Evolutionary conservation across 2,888 invertebrate species (phyloP).

Genomic region (Sarcophaga caerulescens): DNA sequence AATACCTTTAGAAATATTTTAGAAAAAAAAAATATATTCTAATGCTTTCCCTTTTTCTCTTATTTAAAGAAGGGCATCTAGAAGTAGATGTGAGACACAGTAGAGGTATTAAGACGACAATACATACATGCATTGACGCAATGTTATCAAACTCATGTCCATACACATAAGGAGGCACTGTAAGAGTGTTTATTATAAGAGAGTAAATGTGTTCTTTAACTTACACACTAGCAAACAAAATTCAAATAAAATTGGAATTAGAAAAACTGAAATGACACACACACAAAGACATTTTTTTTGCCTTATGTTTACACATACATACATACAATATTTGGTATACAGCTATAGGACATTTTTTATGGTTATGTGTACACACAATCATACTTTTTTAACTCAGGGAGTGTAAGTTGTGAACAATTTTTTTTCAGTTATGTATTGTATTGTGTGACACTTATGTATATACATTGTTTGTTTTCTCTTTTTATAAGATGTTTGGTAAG

Average conservation of each 20-base stretch:
- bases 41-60: constrained; percentile 68
- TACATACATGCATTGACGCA: not conserved
- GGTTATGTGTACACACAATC: not conserved
- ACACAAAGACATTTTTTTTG: not conserved
- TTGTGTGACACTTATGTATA: constrained; percentile 70
- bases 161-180: constrained; percentile 24
- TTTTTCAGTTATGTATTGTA: constrained; percentile 42
- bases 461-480: constrained; percentile 12
- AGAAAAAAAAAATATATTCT: constrained; percentile 44
- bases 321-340: constrained; percentile 4
- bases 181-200: not conserved
- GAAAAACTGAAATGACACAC: constrained; percentile 31
- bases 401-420: not conserved
- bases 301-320: not conserved
- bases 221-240: constrained; percentile 4
- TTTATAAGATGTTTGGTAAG: not conserved
- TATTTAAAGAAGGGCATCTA: constrained; percentile 41
- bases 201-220: not conserved
- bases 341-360: constrained; percentile 15
- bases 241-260: constrained; percentile 8
- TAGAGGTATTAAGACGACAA: not conserved
- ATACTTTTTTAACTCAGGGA: not conserved
- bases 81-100: constrained; percentile 13
- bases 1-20: constrained; percentile 14
- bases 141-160: constrained; percentile 53